These are phyloP conservation scores for Nettapus auritus DNA, from an alignment of 2,113 vertebrate species.

Conservation along the genomic window DNA sequence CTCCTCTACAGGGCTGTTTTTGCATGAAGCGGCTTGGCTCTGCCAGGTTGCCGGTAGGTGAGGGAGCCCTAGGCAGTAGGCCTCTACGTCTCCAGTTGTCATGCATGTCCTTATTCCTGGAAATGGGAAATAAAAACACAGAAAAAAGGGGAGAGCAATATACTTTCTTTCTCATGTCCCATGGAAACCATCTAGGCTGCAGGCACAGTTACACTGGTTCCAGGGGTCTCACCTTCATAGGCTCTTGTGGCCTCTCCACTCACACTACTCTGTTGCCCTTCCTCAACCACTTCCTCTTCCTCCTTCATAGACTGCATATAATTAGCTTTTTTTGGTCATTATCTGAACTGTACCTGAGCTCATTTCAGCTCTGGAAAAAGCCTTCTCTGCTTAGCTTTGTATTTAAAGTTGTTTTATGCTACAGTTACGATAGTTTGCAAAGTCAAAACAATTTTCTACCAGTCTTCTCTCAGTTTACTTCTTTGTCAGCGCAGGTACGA, in stretches of 20 bases:
- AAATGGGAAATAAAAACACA: neutral
- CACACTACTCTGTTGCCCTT: neutral
- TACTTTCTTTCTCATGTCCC: neutral
- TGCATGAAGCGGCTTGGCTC: neutral
- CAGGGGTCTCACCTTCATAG: neutral
- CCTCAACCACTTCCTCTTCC: neutral
- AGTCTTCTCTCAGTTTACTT: neutral
- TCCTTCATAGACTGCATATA: neutral
- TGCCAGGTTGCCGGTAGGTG: neutral
- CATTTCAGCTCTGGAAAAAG: neutral
- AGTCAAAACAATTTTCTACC: neutral
- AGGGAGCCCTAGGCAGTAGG: neutral
- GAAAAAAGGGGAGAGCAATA: neutral
- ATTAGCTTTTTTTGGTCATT: neutral
- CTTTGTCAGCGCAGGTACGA: neutral
- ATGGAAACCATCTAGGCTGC: neutral
- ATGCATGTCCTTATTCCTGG: too few species aligned
- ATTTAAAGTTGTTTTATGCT: neutral
- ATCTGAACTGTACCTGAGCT: neutral
- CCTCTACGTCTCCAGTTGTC: too few species aligned
- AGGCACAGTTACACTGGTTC: neutral
- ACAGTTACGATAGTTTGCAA: neutral
- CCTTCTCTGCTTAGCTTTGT: neutral
- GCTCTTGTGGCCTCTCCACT: neutral
- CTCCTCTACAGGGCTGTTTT: neutral